Evolutionary conservation across 1,140 invertebrate genomes (phyloP).

Genomic region (Ips typographus): DNA sequence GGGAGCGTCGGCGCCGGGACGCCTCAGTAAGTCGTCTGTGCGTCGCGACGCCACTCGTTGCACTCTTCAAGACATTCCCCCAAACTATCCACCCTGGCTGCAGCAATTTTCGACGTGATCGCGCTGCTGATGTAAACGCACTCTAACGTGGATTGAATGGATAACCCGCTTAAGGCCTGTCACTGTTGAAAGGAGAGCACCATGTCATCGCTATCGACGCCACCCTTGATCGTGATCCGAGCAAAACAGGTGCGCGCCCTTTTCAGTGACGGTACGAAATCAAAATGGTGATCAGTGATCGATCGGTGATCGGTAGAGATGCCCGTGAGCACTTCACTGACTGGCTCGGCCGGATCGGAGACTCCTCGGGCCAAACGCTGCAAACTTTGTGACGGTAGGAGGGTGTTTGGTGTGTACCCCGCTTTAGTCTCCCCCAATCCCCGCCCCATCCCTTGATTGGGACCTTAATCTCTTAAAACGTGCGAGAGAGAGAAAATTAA

Average conservation of each 20-base stretch:
- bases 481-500: no score
- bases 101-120: background rate
- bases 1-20: conserved; percentile 25
- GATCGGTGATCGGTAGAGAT: conserved; percentile 41
- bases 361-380: conserved; percentile 53
- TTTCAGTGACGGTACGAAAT: background rate
- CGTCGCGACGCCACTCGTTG: conserved; percentile 21
- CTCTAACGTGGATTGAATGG: background rate
- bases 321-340: conserved; percentile 52
- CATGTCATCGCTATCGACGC: no score
- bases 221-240: no score
- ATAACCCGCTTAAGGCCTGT: no score
- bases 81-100: background rate
- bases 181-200: no score
- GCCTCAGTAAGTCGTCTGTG: conserved; percentile 36
- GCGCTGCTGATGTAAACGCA: background rate
- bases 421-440: no score
- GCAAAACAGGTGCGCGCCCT: no score
- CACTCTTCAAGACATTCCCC: background rate
- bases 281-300: conserved; percentile 24
- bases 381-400: conserved; percentile 53
- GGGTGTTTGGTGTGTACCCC: background rate
- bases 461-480: no score
- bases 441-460: no score
- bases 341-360: conserved; percentile 40